phyloP scores from a whole-genome alignment of 1,140 invertebrate genomes.

The Drosophila athabasca region DNA sequence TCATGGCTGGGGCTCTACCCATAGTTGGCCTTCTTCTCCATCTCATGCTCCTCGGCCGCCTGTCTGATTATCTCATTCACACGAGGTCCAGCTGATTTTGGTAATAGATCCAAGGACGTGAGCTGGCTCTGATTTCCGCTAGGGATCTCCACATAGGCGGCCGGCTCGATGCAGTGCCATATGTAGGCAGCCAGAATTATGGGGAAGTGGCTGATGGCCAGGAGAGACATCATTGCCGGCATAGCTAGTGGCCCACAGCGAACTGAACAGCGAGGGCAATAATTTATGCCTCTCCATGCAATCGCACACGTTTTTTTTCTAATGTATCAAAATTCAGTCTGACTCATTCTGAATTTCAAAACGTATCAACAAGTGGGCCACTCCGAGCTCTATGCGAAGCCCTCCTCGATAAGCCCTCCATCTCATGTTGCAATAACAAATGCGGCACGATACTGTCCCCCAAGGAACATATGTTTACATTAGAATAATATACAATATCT shows the following conservation, averaged over 20 bases:
- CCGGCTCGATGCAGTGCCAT: slow-evolving; percentile 41
- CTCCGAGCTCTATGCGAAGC: neutral
- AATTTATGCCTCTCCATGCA: neutral
- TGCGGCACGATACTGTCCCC: too few species aligned
- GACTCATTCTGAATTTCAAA: slow-evolving; percentile 5
- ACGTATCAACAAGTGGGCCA: slow-evolving; percentile 59
- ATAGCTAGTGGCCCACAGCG: slow-evolving; percentile 1
- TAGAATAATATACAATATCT: too few species aligned
- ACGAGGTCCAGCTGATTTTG: slow-evolving; percentile 1
- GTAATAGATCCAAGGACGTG: slow-evolving; percentile 2
- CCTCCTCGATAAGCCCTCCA: slow-evolving; percentile 24
- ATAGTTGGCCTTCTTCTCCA: slow-evolving; percentile 21
- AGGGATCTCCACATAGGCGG: slow-evolving; percentile 51
- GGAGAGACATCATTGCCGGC: neutral
- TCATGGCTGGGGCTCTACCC: neutral
- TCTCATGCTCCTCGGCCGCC: slow-evolving; percentile 52
- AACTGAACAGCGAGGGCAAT: slow-evolving; percentile 26
- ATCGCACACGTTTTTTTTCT: neutral
- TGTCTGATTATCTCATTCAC: slow-evolving; percentile 48
- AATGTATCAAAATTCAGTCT: slow-evolving; percentile 9
- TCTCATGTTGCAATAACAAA: slow-evolving; percentile 39
- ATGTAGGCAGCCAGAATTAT: slow-evolving; percentile 26
- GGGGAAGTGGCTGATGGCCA: too few species aligned
- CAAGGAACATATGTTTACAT: too few species aligned
- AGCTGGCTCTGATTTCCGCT: neutral